Conservation (phyloP, 2,113 vertebrate genomes). For the Heptranchias perlo region DNA sequence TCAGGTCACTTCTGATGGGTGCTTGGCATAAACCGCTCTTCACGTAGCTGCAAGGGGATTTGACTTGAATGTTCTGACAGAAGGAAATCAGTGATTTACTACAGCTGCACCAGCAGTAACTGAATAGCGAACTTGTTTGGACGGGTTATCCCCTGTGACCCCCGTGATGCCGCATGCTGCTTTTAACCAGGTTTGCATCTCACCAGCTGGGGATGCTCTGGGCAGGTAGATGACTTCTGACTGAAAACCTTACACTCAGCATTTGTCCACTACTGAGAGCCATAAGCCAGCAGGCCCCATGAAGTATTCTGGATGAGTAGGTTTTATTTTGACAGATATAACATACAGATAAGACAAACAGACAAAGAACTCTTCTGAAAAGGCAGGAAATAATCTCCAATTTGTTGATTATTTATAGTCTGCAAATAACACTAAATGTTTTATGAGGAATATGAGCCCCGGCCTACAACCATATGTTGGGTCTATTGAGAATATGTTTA, state of each 20-base stretch:
- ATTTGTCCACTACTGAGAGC: neutral
- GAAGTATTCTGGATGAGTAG: neutral
- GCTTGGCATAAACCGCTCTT: neutral
- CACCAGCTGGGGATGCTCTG: no score
- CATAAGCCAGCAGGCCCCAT: neutral
- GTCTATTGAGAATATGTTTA: slow-evolving; percentile 29
- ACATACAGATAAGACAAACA: neutral
- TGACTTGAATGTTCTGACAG: neutral
- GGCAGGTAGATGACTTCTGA: neutral
- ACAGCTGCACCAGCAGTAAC: slow-evolving; percentile 8
- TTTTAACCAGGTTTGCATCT: neutral
- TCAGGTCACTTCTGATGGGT: neutral
- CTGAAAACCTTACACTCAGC: neutral
- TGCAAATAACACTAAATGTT: slow-evolving; percentile 31
- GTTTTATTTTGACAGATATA: neutral
- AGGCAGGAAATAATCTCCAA: slow-evolving; percentile 19
- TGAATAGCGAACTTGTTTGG: neutral
- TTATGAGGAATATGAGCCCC: neutral
- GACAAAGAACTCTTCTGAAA: neutral
- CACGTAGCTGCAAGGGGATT: neutral
- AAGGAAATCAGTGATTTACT: neutral
- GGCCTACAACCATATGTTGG: slow-evolving; percentile 29
- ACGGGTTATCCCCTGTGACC: neutral
- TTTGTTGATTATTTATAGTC: slow-evolving; percentile 24
- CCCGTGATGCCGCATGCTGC: neutral